Evolutionary conservation across 1,140 invertebrate genomes (phyloP), one percentile per base, ranked within the genome.

Genomic region (Orchesella cincta): DNA sequence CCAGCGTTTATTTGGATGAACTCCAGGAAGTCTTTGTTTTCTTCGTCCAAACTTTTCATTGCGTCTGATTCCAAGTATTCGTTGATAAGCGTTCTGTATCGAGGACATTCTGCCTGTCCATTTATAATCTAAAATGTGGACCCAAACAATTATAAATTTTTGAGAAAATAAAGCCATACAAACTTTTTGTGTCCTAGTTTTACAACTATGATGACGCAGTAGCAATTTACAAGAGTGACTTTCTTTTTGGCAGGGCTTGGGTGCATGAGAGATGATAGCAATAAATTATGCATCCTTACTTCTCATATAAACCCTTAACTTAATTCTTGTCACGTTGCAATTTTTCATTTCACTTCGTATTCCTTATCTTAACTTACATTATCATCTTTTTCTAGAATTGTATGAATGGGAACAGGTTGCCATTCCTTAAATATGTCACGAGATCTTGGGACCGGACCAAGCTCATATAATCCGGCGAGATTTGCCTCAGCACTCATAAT

Each of bases 401-500:
- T 93, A 81, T 96, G 94, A 12, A 97, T 88, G 0, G 95, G 94
- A 81, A 97, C 93, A 0, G 95, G 94, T 84, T 96, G 94, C 95
- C 95, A 98, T 18, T 85, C 82, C 75, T 88, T 84, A 34, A 70
- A 70, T 12, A 74, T 73, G 3, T 36, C 29, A 26, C 74, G 54
- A 16, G 85, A 86, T 20, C 83, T 83, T 0, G 90, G 90, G 1
- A 93, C 92, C 12, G 54, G 54, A 16, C 54, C 54, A 8, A 57
- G n/a, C 14, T 16, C 14, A 84, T 91, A 94, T 77, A 94, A 88
- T 12, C 93, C 93, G 75, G 94, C 94, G 75, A 97, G 87, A 86
- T 95, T 92, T 1, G 90, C 87, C 84, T 92, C 88, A 0, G 94
- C 95, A 81, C 94, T 96, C 92, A 95, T 96, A 5, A 98, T 85